Conservation (phyloP, 37 sponge, comb jelly and placozoan species). For the Crambe crambe region DNA sequence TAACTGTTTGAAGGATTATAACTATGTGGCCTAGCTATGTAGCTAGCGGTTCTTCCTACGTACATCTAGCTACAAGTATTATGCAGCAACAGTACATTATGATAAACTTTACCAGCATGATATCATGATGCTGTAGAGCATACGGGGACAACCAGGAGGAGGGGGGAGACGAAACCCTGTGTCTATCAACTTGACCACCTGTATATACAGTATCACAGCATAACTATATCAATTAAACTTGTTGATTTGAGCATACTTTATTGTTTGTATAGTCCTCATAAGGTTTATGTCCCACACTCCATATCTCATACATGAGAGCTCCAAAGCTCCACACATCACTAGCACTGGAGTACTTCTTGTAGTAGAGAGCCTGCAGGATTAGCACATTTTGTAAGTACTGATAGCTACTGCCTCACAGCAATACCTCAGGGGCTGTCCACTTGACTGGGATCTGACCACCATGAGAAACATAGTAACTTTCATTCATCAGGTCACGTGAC, state of each 20-base stretch:
- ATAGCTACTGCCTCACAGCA: too few relatives aligned
- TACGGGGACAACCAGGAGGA: conserved; percentile 10
- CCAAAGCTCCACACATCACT: conserved; percentile 30
- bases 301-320: conserved; percentile 13
- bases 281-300: conserved; percentile 14
- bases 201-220: not conserved
- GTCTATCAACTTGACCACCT: conserved; percentile 2
- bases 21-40: too few relatives aligned
- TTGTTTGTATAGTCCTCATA: not conserved
- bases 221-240: not conserved
- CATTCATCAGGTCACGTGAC: not conserved
- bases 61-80: too few relatives aligned
- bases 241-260: not conserved
- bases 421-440: not conserved
- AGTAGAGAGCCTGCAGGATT: conserved; percentile 2
- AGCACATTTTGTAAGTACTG: too few relatives aligned
- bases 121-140: not conserved
- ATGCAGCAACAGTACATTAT: too few relatives aligned
- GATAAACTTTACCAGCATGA: conserved; percentile 12
- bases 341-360: conserved; percentile 9
- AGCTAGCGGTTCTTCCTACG: too few relatives aligned
- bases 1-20: too few relatives aligned
- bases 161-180: not conserved
- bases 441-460: not conserved
- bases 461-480: not conserved